Conservation (phyloP, 92 coral and sea anemone genomes). For the Siderastrea siderea region DNA sequence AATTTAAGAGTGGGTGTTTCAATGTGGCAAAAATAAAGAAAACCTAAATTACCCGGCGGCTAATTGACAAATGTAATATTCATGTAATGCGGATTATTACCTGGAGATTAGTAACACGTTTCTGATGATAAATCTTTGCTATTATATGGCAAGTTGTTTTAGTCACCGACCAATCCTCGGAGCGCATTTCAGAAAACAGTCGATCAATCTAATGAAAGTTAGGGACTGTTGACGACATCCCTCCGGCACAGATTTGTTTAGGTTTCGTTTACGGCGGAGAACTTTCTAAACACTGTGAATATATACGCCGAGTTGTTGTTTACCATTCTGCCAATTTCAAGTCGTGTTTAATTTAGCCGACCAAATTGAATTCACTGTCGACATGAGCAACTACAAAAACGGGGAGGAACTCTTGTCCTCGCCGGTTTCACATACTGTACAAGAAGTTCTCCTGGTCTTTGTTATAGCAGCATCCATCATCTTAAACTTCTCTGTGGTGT, state of each 20-base stretch:
- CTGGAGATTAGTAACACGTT: constrained; percentile 20
- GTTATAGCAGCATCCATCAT: constrained; percentile 73
- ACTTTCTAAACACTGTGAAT: not conserved
- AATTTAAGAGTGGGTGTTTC: not conserved
- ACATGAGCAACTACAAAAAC: not conserved
- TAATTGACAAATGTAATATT: constrained; percentile 21
- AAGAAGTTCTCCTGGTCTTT: constrained; percentile 46
- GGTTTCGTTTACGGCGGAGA: not conserved
- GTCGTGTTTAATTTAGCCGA: not conserved
- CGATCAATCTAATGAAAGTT: not conserved
- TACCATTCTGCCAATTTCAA: not conserved
- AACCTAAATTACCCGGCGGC: not conserved
- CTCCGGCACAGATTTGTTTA: not conserved
- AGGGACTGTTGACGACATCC: not conserved
- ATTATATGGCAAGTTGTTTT: constrained; percentile 29
- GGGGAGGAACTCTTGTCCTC: not conserved
- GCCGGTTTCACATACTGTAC: not conserved
- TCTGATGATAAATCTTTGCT: not conserved
- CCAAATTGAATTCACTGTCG: not conserved
- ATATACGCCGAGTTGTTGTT: not conserved
- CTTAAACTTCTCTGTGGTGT: constrained; percentile 76
- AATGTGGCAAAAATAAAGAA: not conserved
- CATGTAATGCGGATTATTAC: not conserved
- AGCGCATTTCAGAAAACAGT: not conserved
- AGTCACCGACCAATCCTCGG: constrained; percentile 9